Evolutionary conservation across 2,797 vertebrate genomes (phyloP).

Genomic region (Peromyscus eremicus): DNA sequence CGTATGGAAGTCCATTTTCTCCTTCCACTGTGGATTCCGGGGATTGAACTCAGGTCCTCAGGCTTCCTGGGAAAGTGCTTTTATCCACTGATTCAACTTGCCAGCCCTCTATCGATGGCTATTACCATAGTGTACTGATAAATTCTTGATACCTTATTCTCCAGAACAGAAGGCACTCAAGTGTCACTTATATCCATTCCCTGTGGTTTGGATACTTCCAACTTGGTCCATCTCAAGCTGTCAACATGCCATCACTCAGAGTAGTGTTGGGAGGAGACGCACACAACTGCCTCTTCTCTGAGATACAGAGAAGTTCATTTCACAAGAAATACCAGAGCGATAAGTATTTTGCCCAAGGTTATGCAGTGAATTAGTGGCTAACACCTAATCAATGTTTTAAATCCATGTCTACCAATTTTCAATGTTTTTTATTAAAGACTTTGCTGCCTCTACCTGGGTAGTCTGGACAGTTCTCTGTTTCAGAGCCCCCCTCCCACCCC

Average conservation of each 20-base stretch:
- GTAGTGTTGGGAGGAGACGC: neutral
- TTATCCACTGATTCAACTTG: neutral
- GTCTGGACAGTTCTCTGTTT: neutral
- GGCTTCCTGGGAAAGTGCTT: neutral
- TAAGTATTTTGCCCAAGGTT: neutral
- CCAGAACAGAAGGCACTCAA: neutral
- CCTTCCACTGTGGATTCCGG: neutral
- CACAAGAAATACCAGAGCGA: conserved; percentile 5
- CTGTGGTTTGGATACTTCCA: neutral
- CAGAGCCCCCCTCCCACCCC: neutral
- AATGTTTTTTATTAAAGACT: neutral
- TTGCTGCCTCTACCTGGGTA: neutral
- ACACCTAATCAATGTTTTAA: conserved; percentile 9
- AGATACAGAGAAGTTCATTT: neutral
- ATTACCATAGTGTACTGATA: neutral
- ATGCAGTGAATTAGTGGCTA: neutral
- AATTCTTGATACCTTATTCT: neutral
- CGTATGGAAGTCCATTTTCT: neutral
- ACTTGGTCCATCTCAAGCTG: neutral
- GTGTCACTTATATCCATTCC: neutral
- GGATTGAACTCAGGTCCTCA: neutral
- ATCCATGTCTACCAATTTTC: neutral
- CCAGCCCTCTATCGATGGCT: neutral
- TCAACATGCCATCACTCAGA: neutral
- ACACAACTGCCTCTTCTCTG: neutral